These are phyloP conservation scores for Blastomussa wellsi DNA, from an alignment of 92 coral and sea anemone species.

Conservation along the genomic window DNA sequence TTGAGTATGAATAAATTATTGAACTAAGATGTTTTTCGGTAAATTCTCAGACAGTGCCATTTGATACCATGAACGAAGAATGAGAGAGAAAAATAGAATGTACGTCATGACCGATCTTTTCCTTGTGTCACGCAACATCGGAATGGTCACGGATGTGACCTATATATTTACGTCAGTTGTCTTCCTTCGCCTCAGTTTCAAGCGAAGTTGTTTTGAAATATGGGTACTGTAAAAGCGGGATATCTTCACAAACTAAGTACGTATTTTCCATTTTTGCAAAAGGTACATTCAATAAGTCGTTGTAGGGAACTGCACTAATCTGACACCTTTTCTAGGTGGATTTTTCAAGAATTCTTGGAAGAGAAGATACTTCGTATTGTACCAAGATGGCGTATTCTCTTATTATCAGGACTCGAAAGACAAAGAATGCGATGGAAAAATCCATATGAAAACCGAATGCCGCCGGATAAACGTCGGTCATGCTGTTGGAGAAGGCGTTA, in stretches of 20 bases:
- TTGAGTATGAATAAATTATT: too few relatives aligned
- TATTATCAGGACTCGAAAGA: constrained; percentile 87
- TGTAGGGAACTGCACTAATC: not conserved
- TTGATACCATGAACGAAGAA: not conserved
- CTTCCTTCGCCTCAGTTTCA: too few relatives aligned
- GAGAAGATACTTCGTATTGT: constrained; percentile 86
- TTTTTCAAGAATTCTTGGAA: constrained; percentile 96
- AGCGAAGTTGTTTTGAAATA: constrained; percentile 17
- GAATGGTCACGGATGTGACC: not conserved
- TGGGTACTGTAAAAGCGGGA: constrained; percentile 95
- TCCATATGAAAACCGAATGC: constrained; percentile 84
- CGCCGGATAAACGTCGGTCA: constrained; percentile 79
- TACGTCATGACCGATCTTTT: not conserved
- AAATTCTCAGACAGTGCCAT: too few relatives aligned
- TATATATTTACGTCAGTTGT: constrained; percentile 5
- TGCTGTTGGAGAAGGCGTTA: constrained; percentile 83
- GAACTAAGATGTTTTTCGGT: too few relatives aligned
- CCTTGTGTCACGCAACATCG: constrained; percentile 25
- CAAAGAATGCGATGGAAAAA: constrained; percentile 83
- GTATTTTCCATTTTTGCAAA: constrained; percentile 8
- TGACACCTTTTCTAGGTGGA: constrained; percentile 66
- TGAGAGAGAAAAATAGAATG: not conserved
- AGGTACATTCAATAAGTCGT: not conserved
- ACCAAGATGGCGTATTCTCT: constrained; percentile 92
- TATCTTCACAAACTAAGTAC: constrained; percentile 89